These are phyloP conservation scores for Atherinomorus stipes DNA, from an alignment of 2,113 vertebrate genomes.

Conservation along the genomic window DNA sequence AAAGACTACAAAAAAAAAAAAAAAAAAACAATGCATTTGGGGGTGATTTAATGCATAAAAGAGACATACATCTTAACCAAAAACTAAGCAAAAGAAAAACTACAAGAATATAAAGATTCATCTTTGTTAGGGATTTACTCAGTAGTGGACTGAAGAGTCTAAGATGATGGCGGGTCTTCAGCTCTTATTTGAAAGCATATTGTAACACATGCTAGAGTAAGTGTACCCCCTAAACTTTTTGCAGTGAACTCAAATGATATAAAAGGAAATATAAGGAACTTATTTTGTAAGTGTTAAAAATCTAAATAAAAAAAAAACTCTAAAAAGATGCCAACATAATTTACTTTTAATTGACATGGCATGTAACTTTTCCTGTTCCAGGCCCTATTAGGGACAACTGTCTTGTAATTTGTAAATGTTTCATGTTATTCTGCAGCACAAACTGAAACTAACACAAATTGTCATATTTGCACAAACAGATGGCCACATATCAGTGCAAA, in stretches of 20 bases:
- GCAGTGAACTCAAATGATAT: not conserved
- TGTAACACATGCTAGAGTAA: constrained; percentile 3
- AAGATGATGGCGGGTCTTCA: not conserved
- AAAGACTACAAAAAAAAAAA: constrained; percentile 12
- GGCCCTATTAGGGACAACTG: not conserved
- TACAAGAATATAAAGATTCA: not conserved
- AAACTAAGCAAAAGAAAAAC: not conserved
- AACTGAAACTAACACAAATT: not conserved
- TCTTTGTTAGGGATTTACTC: not conserved
- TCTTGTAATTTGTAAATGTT: not conserved
- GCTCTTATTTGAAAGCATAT: not conserved
- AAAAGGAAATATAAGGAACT: not conserved
- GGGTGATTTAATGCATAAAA: not conserved
- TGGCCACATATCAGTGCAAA: too few relatives aligned
- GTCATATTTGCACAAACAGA: not conserved
- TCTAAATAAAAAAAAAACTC: not conserved
- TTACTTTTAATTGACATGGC: too few relatives aligned
- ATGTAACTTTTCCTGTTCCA: not conserved
- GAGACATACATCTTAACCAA: constrained; percentile 1
- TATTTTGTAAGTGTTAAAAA: not conserved
- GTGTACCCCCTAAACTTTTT: constrained; percentile 3
- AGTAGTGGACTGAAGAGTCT: not conserved
- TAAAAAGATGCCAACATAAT: too few relatives aligned
- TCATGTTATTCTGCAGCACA: not conserved
- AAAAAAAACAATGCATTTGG: not conserved